Conservation (phyloP, 2,888 invertebrate genomes). For the Anodontia alba region DNA sequence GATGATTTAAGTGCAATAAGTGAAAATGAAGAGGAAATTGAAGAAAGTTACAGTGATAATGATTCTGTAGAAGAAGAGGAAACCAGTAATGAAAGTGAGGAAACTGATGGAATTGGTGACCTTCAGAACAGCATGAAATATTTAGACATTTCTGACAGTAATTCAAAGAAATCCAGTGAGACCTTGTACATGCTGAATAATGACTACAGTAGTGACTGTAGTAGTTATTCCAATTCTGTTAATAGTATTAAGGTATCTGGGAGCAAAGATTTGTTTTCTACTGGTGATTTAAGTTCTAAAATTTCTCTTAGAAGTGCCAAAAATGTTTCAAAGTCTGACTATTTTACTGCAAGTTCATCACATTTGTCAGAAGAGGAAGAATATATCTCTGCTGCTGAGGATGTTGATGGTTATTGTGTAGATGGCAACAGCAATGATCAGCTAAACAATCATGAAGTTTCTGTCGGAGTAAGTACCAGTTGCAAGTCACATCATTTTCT, state of each 20-base stretch:
- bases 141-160: neutral
- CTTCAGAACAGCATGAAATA: constrained; percentile 18
- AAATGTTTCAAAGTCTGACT: constrained; percentile 22
- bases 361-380: constrained; percentile 19
- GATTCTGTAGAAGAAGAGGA: constrained; percentile 32
- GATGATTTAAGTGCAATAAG: constrained; percentile 27
- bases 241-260: neutral
- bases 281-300: neutral
- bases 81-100: constrained; percentile 1
- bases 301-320: neutral
- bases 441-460: neutral
- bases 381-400: constrained; percentile 9
- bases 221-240: neutral
- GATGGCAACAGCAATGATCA: constrained; percentile 14
- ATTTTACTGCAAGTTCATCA: constrained; percentile 32
- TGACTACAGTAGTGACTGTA: neutral
- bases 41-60: constrained; percentile 15
- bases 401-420: constrained; percentile 18
- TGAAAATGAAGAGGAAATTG: constrained; percentile 29
- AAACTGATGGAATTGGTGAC: constrained; percentile 7
- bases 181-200: constrained; percentile 41
- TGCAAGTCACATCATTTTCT: too few species aligned
- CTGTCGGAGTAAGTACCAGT: too few species aligned
- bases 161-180: constrained; percentile 24
- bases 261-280: neutral